Base-by-base conservation (phyloP, 2,797 vertebrate species). In the Ataeniobius toweri region DNA sequence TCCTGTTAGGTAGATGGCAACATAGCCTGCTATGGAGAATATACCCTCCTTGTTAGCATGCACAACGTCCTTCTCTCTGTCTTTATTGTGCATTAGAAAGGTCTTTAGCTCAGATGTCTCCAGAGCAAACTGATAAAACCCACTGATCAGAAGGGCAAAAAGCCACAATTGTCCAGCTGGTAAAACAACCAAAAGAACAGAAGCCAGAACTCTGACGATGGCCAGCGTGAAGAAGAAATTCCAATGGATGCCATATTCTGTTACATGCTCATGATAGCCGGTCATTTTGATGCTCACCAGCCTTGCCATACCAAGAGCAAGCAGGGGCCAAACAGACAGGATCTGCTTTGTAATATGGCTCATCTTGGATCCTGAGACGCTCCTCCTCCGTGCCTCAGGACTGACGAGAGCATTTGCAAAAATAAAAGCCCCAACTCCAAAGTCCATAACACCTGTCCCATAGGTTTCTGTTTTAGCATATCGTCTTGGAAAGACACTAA, bases 211-310 rank as follows among this genome's bases (percentile, higher is more conserved):
- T 90, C 96, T 96, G 46, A 99, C 96, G 3, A 96, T 79, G 0
- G 97, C 96, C 71, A 99, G 79, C 0, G 98, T 99, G 85, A 99
- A 99, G 89, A 99, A 99, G 77, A 99, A 99, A 89, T 99, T 99
- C 98, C 98, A 99, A 86, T 99, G 98, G 76, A 98, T 87, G 0
- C 98, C 98, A 3, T 99, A 99, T 84, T 99, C 98, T 0, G 96
- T 96, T 36, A 97, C 87, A 31, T 99, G 98, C 84, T 99, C 98
- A 0, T 98, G 97, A 88, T 99, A 99, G 28, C 91, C 94, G 0
- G 96, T 79, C 56, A 96, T 95, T 91, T 99, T 99, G 50, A 98
- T 76, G 2, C 95, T 95, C 8, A 95, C 81, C 58, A 98, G 91
- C 67, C 98, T 94, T 22, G 88, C 97, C 1, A 96, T 1, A 0